Evolutionary conservation across 2,113 vertebrate genomes (phyloP).

Genomic region (Ciconia boyciana): DNA sequence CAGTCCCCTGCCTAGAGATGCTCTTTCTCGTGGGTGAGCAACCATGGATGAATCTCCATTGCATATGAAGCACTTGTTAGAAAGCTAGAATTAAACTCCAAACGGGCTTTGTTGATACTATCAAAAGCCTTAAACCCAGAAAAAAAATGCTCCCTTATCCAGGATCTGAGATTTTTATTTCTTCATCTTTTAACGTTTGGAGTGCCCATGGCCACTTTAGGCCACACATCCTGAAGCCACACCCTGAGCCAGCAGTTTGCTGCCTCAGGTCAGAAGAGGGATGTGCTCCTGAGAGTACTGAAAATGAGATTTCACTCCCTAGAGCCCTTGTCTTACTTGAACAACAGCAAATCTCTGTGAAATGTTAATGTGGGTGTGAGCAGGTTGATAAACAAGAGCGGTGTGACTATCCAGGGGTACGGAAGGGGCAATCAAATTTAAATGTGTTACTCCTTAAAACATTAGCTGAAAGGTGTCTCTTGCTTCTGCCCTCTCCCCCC

Average conservation of each 20-base stretch:
- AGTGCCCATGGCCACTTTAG: not conserved
- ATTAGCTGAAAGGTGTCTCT: not conserved
- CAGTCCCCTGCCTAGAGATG: not conserved
- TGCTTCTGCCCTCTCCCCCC: not conserved
- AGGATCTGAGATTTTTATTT: not conserved
- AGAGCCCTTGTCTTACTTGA: accelerated
- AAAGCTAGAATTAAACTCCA: not conserved
- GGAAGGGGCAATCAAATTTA: not conserved
- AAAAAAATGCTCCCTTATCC: accelerated
- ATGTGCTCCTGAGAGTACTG: not conserved
- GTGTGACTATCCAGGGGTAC: accelerated
- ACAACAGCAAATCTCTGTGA: not conserved
- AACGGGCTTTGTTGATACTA: not conserved
- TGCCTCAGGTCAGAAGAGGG: not conserved
- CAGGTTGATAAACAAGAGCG: accelerated
- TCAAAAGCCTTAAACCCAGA: not conserved
- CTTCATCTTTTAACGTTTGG: too few relatives aligned
- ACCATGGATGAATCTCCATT: accelerated
- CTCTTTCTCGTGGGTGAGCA: too few relatives aligned
- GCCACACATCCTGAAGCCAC: accelerated
- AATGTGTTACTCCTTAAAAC: accelerated
- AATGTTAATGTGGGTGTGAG: too few relatives aligned
- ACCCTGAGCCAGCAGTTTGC: not conserved
- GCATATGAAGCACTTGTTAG: accelerated
- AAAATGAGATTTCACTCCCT: not conserved